Evolutionary conservation across 2,888 invertebrate genomes (phyloP).

Genomic region (Dryadula phaetusa): DNA sequence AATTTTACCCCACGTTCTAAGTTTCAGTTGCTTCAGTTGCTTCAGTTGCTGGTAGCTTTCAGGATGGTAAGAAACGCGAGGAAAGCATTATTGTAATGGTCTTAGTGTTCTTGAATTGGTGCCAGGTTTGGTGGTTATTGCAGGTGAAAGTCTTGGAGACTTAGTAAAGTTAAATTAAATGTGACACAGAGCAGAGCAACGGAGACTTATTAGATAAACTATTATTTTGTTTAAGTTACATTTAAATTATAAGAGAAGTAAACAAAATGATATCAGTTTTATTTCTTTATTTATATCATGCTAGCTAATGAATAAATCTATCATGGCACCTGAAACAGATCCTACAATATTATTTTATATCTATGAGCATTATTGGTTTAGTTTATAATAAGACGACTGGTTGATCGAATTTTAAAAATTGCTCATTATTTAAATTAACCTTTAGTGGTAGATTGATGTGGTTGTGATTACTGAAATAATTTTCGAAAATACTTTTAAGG

Average conservation of each 20-base stretch:
- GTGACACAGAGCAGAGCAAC: too few relatives aligned
- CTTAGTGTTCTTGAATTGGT: too few relatives aligned
- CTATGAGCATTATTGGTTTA: background rate
- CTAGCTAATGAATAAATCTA: background rate
- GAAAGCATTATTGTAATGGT: too few relatives aligned
- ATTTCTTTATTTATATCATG: slow-evolving; percentile 1
- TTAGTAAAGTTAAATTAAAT: too few relatives aligned
- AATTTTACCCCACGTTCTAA: too few relatives aligned
- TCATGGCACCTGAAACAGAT: slow-evolving; percentile 27
- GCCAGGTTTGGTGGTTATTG: too few relatives aligned
- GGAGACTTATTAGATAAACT: too few relatives aligned
- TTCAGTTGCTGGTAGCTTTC: too few relatives aligned
- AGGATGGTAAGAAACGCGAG: too few relatives aligned
- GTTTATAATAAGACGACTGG: slow-evolving; percentile 4
- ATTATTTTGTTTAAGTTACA: background rate
- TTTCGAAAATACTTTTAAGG: slow-evolving; percentile 38
- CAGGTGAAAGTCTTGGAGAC: too few relatives aligned
- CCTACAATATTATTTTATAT: background rate
- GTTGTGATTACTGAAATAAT: background rate
- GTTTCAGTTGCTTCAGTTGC: too few relatives aligned
- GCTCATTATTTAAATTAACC: background rate
- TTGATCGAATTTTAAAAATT: slow-evolving; percentile 40
- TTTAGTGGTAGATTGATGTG: background rate
- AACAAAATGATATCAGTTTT: background rate
- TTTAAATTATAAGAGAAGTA: background rate